Evolutionary conservation across 2,888 invertebrate species (phyloP).

Genomic region (Agriopis aurantiaria): DNA sequence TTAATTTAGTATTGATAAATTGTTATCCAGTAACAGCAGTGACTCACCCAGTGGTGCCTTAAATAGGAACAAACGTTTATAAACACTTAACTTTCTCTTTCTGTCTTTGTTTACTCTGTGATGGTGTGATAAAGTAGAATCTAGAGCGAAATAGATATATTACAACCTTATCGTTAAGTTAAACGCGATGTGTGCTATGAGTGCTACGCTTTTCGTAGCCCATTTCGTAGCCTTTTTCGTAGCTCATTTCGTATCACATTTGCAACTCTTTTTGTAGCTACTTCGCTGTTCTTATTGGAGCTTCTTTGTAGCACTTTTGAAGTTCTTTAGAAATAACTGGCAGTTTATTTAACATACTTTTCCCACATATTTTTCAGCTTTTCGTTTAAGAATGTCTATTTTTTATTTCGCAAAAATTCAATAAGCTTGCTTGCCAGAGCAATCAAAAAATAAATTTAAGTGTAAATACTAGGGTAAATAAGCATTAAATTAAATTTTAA

Average conservation of each 20-base stretch:
- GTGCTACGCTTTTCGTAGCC: slow-evolving; percentile 18
- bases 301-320: neutral
- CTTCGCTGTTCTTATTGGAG: neutral
- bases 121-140: slow-evolving; percentile 15
- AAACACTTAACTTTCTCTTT: too few species aligned
- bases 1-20: too few species aligned
- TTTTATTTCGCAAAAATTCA: too few species aligned
- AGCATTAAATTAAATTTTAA: too few species aligned
- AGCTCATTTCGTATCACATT: slow-evolving; percentile 3
- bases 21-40: too few species aligned
- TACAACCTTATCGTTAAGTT: slow-evolving; percentile 14
- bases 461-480: too few species aligned
- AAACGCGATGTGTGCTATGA: slow-evolving; percentile 20
- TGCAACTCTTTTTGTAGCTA: neutral
- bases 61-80: too few species aligned
- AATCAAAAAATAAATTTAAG: too few species aligned
- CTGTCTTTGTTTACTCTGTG: neutral
- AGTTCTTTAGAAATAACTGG: neutral
- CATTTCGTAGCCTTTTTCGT: neutral
- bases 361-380: too few species aligned
- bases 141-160: slow-evolving; percentile 20
- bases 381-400: too few species aligned
- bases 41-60: neutral
- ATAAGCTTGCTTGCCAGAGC: too few species aligned
- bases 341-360: neutral